Base-by-base conservation (phyloP, 2,113 vertebrate genomes). In the Halichoerus grypus region DNA sequence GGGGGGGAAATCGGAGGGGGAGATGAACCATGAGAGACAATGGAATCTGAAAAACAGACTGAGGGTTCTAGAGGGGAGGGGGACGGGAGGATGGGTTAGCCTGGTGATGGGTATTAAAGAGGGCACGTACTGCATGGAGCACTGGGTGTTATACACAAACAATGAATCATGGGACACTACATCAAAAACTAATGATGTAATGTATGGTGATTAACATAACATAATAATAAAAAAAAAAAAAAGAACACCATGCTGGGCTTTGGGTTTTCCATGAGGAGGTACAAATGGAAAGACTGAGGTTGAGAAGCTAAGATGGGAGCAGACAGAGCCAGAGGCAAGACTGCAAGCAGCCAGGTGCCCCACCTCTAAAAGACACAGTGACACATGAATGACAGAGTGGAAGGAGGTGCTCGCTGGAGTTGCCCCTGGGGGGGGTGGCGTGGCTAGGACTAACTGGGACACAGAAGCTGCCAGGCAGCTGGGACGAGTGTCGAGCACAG, bases 371-470 rank as follows among this genome's bases (percentile, higher is more conserved):
- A 83, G 59, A 36, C 65, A 72, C 31, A 26, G 24, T 74, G 57
- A 49, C 46, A 55, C 24, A n/a, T 24, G 28, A 9, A 9, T 0
- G 6, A 59, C 18, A 5, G 0, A 14, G 57, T 16, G 0, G 5
- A 28, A 14, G 24, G 67, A 81, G 49, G n/a, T 7, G 11, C 77
- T 16, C 36, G 28, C 42, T 3, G 33, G 39, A 72, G 59, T n/a
- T 63, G 57, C 22, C 39, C 24, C 31, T 5, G 12, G 19, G 69
- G 55, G 6, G 14, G 55, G 3, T 4, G 51, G 49, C 1, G n/a
- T 5, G 0, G 1, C 57, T 5, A 39, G 36, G 33, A 69, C 14
- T 39, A 28, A 12, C 2, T 3, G 15, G 36, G 42, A 19, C 7
- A 22, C 39, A 61, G 69, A 31, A 79, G 57, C 53, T 18, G 4